Evolutionary conservation across 2,888 invertebrate species (phyloP), one percentile per base, ranked within the genome.

Genomic region (Cosmia pyralina): DNA sequence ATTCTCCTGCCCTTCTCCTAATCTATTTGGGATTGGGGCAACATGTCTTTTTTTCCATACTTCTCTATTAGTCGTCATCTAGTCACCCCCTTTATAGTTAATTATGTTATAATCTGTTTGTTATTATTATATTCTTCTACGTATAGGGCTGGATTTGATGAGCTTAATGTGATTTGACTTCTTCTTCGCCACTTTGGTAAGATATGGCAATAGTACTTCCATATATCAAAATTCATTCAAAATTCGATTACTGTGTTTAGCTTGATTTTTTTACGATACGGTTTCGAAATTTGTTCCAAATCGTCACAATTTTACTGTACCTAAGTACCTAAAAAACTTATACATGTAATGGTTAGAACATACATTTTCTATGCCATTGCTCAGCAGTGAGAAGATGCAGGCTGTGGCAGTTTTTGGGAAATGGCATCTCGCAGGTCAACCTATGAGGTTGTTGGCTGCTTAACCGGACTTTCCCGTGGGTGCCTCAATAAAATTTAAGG

Each of bases 91-190:
- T n/a, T n/a, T n/a, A n/a, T n/a, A n/a, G n/a, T n/a, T n/a, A 72
- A 64, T 57, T 57, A 52, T 44, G 22, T 22, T 64, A 48, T 59
- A 72, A 53, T 78, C 34, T 41, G 7, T 5, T 41, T 38, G 3
- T 28, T n/a, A 50, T 50, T n/a, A 52, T 52, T 52, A n/a, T 52
- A 52, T 4, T n/a, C 19, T 50, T 8, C 11, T 52, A n/a, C 10
- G 11, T n/a, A 11, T n/a, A n/a, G 52, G 52, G n/a, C 13, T 53
- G 13, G 22, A 53, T 53, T 11, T 11, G 4, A 50, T n/a, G 10
- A 52, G 5, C 22, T 22, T 22, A 50, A 52, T 22, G 4, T 22
- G n/a, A 11, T 52, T 13, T 52, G n/a, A 11, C n/a, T 0, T 52
- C 52, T n/a, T n/a, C 10, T 19, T 50, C 11, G 11, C 4, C 11